Percentiles rank a stretch among this genome's conserved stretches.
phyloP scores from a whole-genome alignment of 2,888 invertebrate species.

The Gymnosoma rotundatum region DNA sequence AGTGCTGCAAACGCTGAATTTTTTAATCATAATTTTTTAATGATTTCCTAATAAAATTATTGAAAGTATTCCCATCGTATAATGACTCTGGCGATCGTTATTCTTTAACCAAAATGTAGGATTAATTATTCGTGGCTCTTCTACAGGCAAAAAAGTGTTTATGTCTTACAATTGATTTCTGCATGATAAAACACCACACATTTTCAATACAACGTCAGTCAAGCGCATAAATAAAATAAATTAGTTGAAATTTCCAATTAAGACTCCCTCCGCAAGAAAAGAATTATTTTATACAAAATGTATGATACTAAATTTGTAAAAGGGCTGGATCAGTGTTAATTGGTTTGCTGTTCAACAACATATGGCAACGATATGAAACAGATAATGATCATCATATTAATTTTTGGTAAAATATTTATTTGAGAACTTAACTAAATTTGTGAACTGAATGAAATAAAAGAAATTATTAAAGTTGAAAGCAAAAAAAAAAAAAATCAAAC shows the following conservation, averaged over 20 bases:
- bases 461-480: conserved; percentile 12
- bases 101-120: too few relatives aligned
- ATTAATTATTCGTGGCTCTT: not conserved
- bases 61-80: too few relatives aligned
- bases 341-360: conserved; percentile 42
- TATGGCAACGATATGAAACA: conserved; percentile 28
- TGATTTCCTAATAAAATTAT: too few relatives aligned
- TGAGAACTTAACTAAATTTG: conserved; percentile 20
- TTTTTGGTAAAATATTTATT: not conserved
- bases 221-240: conserved; percentile 55
- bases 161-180: conserved; percentile 36
- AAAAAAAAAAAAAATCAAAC: conserved; percentile 8
- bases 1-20: too few relatives aligned
- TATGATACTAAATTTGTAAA: conserved; percentile 15
- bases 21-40: too few relatives aligned
- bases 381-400: conserved; percentile 6
- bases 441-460: not conserved
- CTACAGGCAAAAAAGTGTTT: not conserved
- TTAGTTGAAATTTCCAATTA: conserved; percentile 51
- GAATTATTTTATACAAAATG: not conserved
- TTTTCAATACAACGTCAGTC: conserved; percentile 42
- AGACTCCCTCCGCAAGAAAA: not conserved
- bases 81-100: too few relatives aligned
- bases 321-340: conserved; percentile 59
- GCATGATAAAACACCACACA: conserved; percentile 29